These are phyloP conservation scores for Myrmophylax atrothorax DNA, from an alignment of 2,113 vertebrate genomes.

Conservation along the genomic window DNA sequence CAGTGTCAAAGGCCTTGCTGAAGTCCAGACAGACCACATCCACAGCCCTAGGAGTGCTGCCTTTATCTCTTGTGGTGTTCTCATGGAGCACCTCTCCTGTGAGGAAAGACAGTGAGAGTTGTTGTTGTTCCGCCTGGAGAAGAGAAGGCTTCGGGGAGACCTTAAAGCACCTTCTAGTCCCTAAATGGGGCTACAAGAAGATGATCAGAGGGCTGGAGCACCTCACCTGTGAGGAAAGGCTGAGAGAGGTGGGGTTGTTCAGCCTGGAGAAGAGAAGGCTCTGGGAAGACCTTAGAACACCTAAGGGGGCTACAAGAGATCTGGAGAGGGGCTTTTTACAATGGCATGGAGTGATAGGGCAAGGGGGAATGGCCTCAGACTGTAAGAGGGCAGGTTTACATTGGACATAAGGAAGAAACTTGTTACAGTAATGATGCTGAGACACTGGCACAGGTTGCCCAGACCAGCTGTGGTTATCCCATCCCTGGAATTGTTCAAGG, in stretches of 20 bases:
- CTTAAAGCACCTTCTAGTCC: not conserved
- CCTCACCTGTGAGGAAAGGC: not conserved
- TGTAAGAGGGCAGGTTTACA: not conserved
- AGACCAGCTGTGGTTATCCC: not conserved
- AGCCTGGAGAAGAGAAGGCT: not conserved
- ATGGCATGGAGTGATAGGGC: not conserved
- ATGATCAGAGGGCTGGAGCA: not conserved
- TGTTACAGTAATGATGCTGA: not conserved
- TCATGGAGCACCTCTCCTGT: accelerated
- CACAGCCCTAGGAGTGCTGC: not conserved
- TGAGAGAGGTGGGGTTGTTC: not conserved
- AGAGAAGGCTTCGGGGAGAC: not conserved
- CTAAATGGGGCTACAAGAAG: not conserved
- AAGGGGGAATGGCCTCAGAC: not conserved
- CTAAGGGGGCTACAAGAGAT: not conserved
- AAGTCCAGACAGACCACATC: no score
- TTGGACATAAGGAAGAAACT: not conserved
- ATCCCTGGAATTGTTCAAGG: not conserved
- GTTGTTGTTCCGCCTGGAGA: not conserved
- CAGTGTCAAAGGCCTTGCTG: no score
- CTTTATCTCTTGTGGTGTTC: not conserved
- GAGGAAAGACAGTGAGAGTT: not conserved
- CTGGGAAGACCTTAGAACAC: accelerated
- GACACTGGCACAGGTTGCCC: not conserved
- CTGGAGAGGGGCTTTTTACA: not conserved